Evolutionary conservation across 1,140 invertebrate species (phyloP).

Genomic region (Medauroidea extradentata): DNA sequence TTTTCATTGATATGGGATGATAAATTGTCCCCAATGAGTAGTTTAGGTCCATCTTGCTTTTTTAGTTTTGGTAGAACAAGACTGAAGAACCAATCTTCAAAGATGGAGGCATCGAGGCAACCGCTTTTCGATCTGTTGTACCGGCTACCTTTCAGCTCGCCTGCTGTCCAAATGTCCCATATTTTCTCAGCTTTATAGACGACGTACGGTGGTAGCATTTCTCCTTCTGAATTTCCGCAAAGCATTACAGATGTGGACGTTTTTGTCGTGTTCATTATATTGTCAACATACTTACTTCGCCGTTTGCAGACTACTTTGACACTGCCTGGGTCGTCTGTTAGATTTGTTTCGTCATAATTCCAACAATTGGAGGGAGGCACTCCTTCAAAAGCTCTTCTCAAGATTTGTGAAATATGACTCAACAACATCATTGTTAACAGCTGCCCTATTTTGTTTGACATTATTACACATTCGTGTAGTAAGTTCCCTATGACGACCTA

Average conservation of each 20-base stretch:
- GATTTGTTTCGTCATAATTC: no score
- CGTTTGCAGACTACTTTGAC: slow-evolving; percentile 43
- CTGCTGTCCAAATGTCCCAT: not conserved
- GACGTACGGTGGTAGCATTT: not conserved
- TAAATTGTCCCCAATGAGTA: not conserved
- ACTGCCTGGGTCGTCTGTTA: slow-evolving; percentile 43
- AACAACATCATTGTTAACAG: no score
- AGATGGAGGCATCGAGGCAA: not conserved
- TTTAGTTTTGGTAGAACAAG: not conserved
- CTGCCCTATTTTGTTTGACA: no score
- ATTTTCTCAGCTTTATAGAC: not conserved
- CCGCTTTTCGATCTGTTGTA: slow-evolving; percentile 5
- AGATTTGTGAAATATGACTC: no score
- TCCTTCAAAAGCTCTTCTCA: no score
- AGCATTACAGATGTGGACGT: slow-evolving; percentile 21
- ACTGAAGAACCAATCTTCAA: slow-evolving; percentile 1
- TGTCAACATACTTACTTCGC: not conserved
- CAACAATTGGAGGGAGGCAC: no score
- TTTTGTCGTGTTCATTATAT: slow-evolving; percentile 24
- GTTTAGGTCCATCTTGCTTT: not conserved
- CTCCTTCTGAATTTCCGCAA: slow-evolving; percentile 19
- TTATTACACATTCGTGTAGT: no score
- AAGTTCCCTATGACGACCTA: no score
- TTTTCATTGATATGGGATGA: no score
- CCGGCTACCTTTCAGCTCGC: not conserved